Percentiles rank a stretch among this genome's conserved stretches.
phyloP scores from a whole-genome alignment of 2,113 vertebrate species.

The Melanerpes formicivorus region DNA sequence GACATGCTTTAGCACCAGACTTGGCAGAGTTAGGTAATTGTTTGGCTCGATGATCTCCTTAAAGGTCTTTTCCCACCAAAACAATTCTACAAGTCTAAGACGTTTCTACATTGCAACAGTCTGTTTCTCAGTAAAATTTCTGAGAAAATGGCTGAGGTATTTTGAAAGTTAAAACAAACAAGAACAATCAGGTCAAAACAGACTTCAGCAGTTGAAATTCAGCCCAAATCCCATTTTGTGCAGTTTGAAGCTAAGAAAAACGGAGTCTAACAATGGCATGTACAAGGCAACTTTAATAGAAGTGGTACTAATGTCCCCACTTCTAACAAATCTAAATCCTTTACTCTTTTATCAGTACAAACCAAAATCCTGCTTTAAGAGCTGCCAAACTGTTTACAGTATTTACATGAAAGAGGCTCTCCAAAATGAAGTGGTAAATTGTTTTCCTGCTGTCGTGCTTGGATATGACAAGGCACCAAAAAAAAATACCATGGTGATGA shows the following conservation, averaged over 20 bases:
- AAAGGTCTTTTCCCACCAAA: no score
- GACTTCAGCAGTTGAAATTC: background rate
- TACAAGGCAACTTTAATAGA: background rate
- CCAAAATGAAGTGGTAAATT: background rate
- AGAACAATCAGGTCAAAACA: background rate
- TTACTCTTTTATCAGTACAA: background rate
- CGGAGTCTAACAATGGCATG: background rate
- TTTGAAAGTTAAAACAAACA: background rate
- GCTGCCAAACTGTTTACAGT: background rate
- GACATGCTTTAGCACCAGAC: no score
- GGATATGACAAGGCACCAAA: background rate
- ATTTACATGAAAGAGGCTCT: background rate
- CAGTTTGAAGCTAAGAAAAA: background rate
- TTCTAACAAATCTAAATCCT: background rate
- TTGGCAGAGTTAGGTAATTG: no score
- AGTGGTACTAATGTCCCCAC: background rate
- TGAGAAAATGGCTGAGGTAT: background rate
- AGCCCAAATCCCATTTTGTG: background rate
- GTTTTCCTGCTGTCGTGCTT: background rate
- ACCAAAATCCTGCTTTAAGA: background rate
- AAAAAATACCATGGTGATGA: slow-evolving; percentile 25
- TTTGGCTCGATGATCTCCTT: no score
- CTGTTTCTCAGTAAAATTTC: background rate
- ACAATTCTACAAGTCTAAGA: background rate
- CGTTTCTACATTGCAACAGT: background rate